phyloP scores from a whole-genome alignment of 2,113 vertebrate species.

The Carassius carassius region DNA sequence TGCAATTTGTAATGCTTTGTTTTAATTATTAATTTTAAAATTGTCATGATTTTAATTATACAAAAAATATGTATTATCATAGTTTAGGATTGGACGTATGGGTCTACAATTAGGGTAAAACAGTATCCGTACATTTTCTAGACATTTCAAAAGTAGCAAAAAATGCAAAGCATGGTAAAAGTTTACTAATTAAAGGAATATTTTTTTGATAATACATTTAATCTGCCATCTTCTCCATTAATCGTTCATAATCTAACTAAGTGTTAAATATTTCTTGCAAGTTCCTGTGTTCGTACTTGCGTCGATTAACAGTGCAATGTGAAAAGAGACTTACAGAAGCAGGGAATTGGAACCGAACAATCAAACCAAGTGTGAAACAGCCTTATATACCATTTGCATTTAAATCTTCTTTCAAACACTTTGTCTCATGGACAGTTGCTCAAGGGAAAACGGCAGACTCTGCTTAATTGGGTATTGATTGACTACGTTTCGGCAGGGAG shows the following conservation, averaged over 20 bases:
- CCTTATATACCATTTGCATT: slow-evolving; percentile 27
- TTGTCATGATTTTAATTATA: neutral
- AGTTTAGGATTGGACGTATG: neutral
- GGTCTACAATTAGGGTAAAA: neutral
- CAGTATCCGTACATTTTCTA: neutral
- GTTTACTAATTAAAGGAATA: neutral
- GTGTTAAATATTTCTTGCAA: neutral
- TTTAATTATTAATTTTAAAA: neutral
- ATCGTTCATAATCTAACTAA: neutral
- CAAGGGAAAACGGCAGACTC: slow-evolving; percentile 50
- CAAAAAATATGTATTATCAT: neutral
- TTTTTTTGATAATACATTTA: neutral
- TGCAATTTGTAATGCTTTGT: neutral
- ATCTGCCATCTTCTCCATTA: neutral
- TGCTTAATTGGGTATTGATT: slow-evolving; percentile 78
- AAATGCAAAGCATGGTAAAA: neutral
- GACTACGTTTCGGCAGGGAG: slow-evolving; percentile 60
- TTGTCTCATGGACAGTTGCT: slow-evolving; percentile 43
- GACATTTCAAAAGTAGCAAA: neutral
- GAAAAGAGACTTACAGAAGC: neutral
- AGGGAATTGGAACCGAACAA: neutral
- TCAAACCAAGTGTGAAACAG: neutral
- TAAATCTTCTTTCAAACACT: slow-evolving; percentile 5
- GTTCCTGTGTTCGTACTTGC: neutral
- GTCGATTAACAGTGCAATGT: neutral